Evolutionary conservation across 2,113 vertebrate species (phyloP).

Genomic region (Callipepla squamata): DNA sequence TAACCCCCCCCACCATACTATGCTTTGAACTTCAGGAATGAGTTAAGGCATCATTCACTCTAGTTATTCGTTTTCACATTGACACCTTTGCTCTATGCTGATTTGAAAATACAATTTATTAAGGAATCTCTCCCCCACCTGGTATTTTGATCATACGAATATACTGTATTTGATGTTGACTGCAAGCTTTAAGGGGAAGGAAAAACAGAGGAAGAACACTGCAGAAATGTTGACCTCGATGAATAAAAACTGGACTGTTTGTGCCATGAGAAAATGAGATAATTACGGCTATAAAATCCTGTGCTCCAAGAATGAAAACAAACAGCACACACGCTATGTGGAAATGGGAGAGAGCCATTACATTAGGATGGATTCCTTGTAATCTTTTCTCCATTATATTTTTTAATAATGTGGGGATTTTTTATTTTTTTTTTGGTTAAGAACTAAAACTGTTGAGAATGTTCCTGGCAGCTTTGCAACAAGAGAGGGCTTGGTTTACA

Average conservation of each 20-base stretch:
- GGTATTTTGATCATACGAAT: not conserved
- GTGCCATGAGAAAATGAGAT: slow-evolving; percentile 40
- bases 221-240: not conserved
- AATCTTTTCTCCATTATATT: not conserved
- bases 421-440: not conserved
- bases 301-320: slow-evolving; percentile 27
- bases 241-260: slow-evolving; percentile 15
- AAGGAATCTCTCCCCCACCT: not conserved
- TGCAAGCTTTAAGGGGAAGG: not conserved
- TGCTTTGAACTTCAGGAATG: not conserved
- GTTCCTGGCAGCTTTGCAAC: not conserved
- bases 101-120: not conserved
- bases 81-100: not conserved
- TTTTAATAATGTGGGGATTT: not conserved
- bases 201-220: not conserved
- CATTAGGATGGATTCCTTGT: not conserved
- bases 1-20: not conserved
- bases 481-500: not conserved
- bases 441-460: not conserved
- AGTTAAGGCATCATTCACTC: not conserved
- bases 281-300: slow-evolving; percentile 32
- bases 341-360: not conserved
- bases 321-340: not conserved
- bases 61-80: not conserved
- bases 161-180: not conserved